Evolutionary conservation across 2,113 vertebrate genomes (phyloP).

Genomic region (Cyrtonyx montezumae): DNA sequence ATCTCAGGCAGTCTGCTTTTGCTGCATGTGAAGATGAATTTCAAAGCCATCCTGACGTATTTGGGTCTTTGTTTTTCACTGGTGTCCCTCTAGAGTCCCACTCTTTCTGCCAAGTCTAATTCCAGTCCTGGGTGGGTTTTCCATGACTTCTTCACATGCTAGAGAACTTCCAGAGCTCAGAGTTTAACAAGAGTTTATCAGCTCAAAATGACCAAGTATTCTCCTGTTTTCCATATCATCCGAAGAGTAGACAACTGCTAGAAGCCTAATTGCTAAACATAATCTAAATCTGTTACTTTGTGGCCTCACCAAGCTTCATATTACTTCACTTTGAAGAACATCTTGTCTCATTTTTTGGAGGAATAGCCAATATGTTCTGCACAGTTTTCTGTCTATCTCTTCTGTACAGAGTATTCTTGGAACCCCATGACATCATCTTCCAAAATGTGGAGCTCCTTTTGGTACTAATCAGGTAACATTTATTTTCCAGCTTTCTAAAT

Average conservation of each 20-base stretch:
- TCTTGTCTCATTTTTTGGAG: background rate
- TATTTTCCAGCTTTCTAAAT: background rate
- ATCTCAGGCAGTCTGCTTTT: background rate
- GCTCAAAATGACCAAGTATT: background rate
- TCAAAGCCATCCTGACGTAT: background rate
- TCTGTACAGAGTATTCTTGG: background rate
- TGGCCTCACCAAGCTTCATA: background rate
- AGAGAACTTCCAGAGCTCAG: background rate
- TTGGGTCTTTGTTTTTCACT: background rate
- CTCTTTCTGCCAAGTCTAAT: background rate
- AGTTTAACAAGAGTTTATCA: background rate
- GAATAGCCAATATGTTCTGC: background rate
- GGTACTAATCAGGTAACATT: background rate
- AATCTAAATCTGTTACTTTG: background rate
- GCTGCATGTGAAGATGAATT: fast-evolving
- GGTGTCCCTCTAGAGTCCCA: background rate
- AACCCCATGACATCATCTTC: background rate
- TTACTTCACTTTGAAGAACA: background rate
- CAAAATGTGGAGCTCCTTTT: background rate
- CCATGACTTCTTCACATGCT: background rate
- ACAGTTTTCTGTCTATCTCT: background rate
- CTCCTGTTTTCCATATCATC: background rate
- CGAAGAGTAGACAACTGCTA: background rate
- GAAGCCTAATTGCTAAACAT: background rate
- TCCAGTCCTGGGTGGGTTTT: background rate